Conservation (phyloP, 2,888 invertebrate genomes). For the Acronicta aceris region DNA sequence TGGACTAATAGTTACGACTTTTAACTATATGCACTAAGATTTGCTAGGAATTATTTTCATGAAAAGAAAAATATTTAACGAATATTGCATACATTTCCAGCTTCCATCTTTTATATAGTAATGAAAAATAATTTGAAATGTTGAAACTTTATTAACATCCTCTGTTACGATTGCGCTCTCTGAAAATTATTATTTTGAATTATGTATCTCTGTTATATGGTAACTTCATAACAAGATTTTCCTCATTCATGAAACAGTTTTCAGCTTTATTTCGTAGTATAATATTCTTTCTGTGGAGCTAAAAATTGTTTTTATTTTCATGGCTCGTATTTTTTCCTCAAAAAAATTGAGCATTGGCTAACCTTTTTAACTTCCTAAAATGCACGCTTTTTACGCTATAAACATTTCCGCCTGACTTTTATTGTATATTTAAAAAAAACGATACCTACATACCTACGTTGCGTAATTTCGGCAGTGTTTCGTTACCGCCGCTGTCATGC, state of each 20-base stretch:
- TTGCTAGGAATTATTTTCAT: too few species aligned
- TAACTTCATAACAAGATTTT: background rate
- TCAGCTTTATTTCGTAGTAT: conserved; percentile 17
- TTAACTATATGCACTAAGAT: too few species aligned
- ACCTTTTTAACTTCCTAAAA: conserved; percentile 22
- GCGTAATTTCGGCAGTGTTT: too few species aligned
- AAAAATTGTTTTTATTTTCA: conserved; percentile 33
- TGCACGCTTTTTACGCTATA: conserved; percentile 7
- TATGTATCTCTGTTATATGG: background rate
- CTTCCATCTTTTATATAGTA: background rate
- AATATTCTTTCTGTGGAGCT: conserved; percentile 14
- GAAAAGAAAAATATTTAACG: too few species aligned
- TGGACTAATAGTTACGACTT: too few species aligned
- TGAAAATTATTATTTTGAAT: conserved; percentile 2
- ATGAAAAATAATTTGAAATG: background rate
- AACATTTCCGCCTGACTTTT: too few species aligned
- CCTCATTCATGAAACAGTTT: conserved; percentile 12
- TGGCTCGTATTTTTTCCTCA: conserved; percentile 20
- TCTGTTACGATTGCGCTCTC: too few species aligned
- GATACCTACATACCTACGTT: too few species aligned
- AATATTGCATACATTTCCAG: too few species aligned
- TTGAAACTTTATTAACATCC: background rate
- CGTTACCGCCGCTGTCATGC: too few species aligned
- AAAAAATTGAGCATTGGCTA: conserved; percentile 15
- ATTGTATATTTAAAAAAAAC: too few species aligned